A percentile compares a stretch with the other conserved stretches of the same genome.
These are phyloP conservation scores for Nesoenas mayeri DNA, from an alignment of 2,113 vertebrate genomes.

Conservation along the genomic window DNA sequence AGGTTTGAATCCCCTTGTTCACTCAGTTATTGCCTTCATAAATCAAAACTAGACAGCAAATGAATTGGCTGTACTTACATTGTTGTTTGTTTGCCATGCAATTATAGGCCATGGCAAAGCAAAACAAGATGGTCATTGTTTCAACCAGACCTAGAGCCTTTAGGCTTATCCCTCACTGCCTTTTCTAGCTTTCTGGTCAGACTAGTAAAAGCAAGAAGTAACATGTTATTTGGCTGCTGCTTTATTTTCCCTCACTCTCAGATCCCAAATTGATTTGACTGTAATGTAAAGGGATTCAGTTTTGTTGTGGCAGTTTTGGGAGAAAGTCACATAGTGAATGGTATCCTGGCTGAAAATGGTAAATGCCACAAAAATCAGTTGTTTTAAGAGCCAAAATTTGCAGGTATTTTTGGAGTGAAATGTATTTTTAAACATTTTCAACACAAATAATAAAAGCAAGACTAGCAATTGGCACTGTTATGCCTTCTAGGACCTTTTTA, in stretches of 20 bases:
- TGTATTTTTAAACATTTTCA: not conserved
- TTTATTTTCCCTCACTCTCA: not conserved
- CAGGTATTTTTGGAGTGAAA: not conserved
- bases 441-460: not conserved
- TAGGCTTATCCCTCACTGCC: not conserved
- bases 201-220: conserved; percentile 5
- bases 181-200: not conserved
- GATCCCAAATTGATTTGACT: not conserved
- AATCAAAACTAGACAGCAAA: conserved; percentile 55
- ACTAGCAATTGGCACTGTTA: not conserved
- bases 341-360: rapidly evolving
- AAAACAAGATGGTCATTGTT: conserved; percentile 43
- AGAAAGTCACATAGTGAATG: not conserved
- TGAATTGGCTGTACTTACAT: conserved; percentile 10
- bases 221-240: not conserved
- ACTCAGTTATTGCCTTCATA: conserved; percentile 21
- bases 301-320: not conserved
- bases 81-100: conserved; percentile 29
- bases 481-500: conserved; percentile 23
- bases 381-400: not conserved
- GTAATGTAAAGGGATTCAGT: not conserved
- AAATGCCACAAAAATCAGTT: not conserved
- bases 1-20: conserved; percentile 11
- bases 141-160: not conserved
- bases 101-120: conserved; percentile 2